Percentiles rank a stretch among this genome's conserved stretches.
These are phyloP conservation scores for Dynastes maya DNA, from an alignment of 2,888 invertebrate genomes.

Conservation along the genomic window DNA sequence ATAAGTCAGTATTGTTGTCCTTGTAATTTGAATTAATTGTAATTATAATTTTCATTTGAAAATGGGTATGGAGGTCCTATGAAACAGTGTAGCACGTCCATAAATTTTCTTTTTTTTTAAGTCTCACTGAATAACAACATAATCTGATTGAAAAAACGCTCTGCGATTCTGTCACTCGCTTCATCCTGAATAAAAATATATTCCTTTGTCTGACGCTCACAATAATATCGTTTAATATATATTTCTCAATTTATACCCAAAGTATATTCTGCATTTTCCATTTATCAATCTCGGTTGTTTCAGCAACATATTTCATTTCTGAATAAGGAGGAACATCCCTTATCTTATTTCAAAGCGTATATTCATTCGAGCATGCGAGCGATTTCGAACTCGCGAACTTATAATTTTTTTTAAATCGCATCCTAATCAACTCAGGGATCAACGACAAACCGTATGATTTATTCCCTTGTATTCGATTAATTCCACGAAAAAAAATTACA, in stretches of 20 bases:
- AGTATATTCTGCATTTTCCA: constrained; percentile 9
- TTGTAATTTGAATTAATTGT: no score
- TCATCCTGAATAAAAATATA: background rate
- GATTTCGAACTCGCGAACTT: background rate
- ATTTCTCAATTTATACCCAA: background rate
- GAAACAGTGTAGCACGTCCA: no score
- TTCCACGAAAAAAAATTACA: constrained; percentile 42
- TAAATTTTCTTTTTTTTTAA: no score
- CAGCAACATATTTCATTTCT: constrained; percentile 10
- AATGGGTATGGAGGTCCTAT: no score
- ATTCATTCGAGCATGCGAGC: background rate
- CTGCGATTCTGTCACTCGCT: no score
- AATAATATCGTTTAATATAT: background rate
- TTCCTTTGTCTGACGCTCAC: background rate
- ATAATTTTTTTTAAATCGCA: constrained; percentile 15
- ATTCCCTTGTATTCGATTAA: constrained; percentile 41
- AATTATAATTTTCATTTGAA: no score
- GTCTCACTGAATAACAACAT: no score
- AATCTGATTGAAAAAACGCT: no score
- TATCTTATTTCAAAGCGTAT: constrained; percentile 6
- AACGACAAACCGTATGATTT: constrained; percentile 25
- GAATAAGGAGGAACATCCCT: background rate
- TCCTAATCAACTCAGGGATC: constrained; percentile 14
- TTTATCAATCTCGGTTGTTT: constrained; percentile 1
- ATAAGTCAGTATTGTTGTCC: no score